These are phyloP conservation scores for Sebastes melanostomus DNA, from an alignment of 2,797 vertebrate genomes.

Conservation along the genomic window DNA sequence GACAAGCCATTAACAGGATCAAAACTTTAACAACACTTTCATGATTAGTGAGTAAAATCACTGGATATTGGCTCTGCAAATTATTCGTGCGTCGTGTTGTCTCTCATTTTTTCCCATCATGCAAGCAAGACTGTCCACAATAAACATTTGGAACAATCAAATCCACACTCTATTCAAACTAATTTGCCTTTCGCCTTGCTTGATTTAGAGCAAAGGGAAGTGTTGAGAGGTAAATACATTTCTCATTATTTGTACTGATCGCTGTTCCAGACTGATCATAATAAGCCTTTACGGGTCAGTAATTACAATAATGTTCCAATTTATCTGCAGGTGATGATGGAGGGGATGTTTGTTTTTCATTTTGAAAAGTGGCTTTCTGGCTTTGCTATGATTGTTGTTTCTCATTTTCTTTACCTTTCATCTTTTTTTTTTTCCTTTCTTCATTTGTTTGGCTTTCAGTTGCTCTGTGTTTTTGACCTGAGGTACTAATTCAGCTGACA, in stretches of 20 bases:
- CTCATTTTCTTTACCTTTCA: background rate
- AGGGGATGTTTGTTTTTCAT: background rate
- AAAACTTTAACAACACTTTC: background rate
- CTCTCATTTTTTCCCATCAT: background rate
- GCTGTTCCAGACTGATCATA: constrained; percentile 1
- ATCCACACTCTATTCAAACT: background rate
- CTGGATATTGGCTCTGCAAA: background rate
- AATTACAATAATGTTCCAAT: constrained; percentile 17
- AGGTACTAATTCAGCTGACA: background rate
- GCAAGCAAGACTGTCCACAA: background rate
- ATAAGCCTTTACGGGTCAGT: constrained; percentile 34
- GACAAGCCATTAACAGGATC: background rate
- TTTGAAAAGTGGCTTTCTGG: background rate
- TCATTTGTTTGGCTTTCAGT: background rate
- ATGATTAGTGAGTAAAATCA: background rate
- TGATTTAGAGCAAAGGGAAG: background rate
- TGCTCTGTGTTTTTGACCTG: background rate
- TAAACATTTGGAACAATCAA: background rate
- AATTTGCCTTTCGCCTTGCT: background rate
- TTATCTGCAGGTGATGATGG: constrained; percentile 3
- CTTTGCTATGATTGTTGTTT: background rate
- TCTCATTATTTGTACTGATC: background rate
- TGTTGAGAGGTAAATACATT: background rate
- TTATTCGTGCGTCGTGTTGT: background rate
- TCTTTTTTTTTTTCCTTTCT: background rate